Conservation (phyloP, 2,888 invertebrate genomes). For the Tanaodytes sp. region DNA sequence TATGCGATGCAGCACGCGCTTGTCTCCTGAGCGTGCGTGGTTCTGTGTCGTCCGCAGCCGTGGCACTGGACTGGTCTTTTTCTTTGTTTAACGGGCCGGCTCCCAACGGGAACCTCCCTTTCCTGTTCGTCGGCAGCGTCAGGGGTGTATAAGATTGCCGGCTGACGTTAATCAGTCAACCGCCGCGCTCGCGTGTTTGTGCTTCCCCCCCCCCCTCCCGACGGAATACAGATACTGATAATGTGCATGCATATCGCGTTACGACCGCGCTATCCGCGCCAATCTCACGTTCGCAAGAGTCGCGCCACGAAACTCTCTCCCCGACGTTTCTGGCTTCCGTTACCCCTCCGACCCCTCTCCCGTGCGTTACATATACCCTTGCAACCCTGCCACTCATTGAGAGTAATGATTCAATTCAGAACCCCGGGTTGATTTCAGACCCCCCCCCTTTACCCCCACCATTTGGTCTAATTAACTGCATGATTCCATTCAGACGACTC, state of each 20-base stretch:
- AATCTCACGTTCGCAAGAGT: background rate
- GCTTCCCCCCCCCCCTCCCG: too few relatives aligned
- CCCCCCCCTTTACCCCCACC: constrained; percentile 21
- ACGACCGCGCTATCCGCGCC: constrained; percentile 4
- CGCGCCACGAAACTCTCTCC: background rate
- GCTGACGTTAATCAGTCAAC: too few relatives aligned
- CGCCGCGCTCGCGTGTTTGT: too few relatives aligned
- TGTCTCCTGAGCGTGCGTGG: too few relatives aligned
- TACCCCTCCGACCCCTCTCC: background rate
- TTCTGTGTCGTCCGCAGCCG: too few relatives aligned
- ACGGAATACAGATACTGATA: too few relatives aligned
- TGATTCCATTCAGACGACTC: constrained; percentile 42
- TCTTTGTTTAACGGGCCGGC: too few relatives aligned
- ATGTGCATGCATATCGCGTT: constrained; percentile 36
- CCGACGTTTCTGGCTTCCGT: background rate
- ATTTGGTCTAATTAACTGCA: constrained; percentile 41
- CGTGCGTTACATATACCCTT: constrained; percentile 5
- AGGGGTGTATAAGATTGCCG: too few relatives aligned
- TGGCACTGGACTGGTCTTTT: too few relatives aligned
- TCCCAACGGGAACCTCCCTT: too few relatives aligned
- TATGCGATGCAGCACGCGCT: too few relatives aligned
- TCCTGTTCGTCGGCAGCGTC: too few relatives aligned
- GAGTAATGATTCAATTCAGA: constrained; percentile 27
- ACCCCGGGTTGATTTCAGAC: constrained; percentile 26
- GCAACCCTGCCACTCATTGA: constrained; percentile 1